Percentiles rank a stretch among this genome's conserved stretches.
Evolutionary conservation across 2,113 vertebrate species (phyloP).

Genomic region (Meleagris gallopavo): DNA sequence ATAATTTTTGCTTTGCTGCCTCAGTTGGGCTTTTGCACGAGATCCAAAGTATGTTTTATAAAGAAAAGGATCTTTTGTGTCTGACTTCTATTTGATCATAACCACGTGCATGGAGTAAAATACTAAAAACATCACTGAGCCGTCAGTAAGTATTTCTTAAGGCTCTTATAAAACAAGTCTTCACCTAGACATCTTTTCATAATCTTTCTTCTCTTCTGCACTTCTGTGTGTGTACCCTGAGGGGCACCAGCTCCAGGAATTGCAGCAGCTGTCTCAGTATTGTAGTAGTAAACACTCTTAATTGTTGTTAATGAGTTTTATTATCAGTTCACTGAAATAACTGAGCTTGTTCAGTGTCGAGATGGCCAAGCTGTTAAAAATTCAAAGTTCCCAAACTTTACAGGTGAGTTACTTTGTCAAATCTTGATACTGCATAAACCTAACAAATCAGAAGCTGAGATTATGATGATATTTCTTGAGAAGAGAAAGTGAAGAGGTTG

Average conservation of each 20-base stretch:
- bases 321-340: neutral
- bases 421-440: neutral
- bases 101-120: accelerated
- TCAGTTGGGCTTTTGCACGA: neutral
- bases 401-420: neutral
- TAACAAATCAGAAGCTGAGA: neutral
- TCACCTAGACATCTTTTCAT: neutral
- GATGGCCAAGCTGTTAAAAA: neutral
- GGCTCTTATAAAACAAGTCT: neutral
- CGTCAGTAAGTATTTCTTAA: neutral
- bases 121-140: neutral
- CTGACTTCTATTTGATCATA: neutral
- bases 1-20: neutral
- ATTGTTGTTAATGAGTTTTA: neutral
- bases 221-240: neutral
- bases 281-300: neutral
- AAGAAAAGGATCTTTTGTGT: neutral
- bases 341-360: neutral
- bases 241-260: neutral
- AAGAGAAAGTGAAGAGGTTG: neutral
- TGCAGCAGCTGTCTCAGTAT: neutral
- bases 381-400: neutral
- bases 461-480: neutral
- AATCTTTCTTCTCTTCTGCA: neutral
- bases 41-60: neutral